Evolutionary conservation across 23 tunicate species (phyloP).

Genomic region (Styela plicata): DNA sequence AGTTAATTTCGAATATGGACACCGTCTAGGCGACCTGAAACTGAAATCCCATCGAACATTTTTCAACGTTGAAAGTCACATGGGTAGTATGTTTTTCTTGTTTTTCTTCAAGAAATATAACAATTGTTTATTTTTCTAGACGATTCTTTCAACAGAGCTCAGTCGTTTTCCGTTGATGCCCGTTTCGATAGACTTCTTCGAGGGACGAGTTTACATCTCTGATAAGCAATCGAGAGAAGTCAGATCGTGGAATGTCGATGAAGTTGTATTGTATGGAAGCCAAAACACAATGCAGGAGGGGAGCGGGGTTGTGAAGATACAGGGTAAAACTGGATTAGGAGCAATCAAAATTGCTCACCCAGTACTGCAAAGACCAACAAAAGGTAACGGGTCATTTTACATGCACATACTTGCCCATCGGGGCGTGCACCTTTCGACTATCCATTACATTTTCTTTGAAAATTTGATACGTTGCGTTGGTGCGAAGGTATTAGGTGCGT

Average conservation of each 20-base stretch:
- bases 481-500: too few species aligned
- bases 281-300: slow-evolving; percentile 12
- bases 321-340: background rate
- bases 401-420: too few species aligned
- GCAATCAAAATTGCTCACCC: slow-evolving; percentile 9
- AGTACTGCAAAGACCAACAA: slow-evolving; percentile 20
- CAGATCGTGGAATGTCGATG: slow-evolving; percentile 10
- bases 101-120: background rate
- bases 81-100: too few species aligned
- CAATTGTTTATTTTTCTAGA: background rate
- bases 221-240: slow-evolving; percentile 23
- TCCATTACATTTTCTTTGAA: too few species aligned
- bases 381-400: too few species aligned
- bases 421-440: too few species aligned
- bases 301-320: slow-evolving; percentile 1
- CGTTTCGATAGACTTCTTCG: slow-evolving; percentile 12
- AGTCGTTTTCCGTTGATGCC: slow-evolving; percentile 20
- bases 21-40: too few species aligned
- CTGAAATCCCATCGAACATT: too few species aligned
- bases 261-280: slow-evolving; percentile 1
- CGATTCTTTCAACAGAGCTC: background rate
- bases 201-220: slow-evolving; percentile 2
- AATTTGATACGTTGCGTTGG: too few species aligned
- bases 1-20: too few species aligned
- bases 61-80: too few species aligned